These are phyloP conservation scores for Hipposideros armiger DNA, from an alignment of 2,113 vertebrate genomes.

Conservation along the genomic window DNA sequence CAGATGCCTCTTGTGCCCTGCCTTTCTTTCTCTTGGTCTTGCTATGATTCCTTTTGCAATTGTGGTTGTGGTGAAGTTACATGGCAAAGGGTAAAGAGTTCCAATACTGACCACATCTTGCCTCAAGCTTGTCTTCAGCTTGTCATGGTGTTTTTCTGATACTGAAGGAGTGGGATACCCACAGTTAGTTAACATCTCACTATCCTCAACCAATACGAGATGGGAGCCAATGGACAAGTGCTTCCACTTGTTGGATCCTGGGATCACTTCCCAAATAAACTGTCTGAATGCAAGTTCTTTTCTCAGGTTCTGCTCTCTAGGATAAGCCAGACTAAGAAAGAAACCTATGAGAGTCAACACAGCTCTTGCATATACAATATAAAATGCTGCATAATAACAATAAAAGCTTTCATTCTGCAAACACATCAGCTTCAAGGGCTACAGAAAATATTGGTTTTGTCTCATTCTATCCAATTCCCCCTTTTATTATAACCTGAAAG, in stretches of 20 bases:
- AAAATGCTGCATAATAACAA: not conserved
- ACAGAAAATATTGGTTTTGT: conserved; percentile 16
- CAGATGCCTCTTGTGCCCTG: not conserved
- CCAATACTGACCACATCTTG: not conserved
- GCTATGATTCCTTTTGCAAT: not conserved
- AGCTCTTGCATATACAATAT: not conserved
- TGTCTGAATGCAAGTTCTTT: not conserved
- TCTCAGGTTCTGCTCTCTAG: not conserved
- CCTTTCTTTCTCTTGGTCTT: not conserved
- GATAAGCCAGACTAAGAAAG: not conserved
- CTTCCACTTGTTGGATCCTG: not conserved
- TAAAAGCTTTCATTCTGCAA: conserved; percentile 42
- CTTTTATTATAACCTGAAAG: not conserved
- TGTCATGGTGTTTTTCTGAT: not conserved
- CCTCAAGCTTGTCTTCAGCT: not conserved
- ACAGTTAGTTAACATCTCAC: not conserved
- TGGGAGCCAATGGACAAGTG: not conserved
- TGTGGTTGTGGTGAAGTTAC: not conserved
- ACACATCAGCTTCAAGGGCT: not conserved
- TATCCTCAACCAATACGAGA: not conserved
- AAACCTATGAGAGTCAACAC: not conserved
- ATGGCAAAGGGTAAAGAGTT: not conserved
- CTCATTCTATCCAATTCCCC: not conserved
- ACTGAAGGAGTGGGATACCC: not conserved
- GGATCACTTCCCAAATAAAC: not conserved